Percentiles rank a stretch among this genome's conserved stretches.
phyloP scores from a whole-genome alignment of 2,113 vertebrate species.

The Nerophis ophidion region DNA sequence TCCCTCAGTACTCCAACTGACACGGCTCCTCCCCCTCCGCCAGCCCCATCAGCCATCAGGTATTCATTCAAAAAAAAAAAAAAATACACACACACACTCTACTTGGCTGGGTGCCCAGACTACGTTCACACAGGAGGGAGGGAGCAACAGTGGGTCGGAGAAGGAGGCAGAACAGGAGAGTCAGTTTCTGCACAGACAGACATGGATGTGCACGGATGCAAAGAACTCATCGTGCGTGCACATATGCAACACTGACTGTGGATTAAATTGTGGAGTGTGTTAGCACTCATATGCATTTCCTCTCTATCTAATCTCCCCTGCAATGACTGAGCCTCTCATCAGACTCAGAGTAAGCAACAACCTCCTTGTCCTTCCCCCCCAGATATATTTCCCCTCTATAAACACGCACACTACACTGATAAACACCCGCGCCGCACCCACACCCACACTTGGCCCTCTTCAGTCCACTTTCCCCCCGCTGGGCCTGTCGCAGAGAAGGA shows the following conservation, averaged over 20 bases:
- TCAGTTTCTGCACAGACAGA: slow-evolving; percentile 50
- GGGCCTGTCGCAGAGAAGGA: slow-evolving; percentile 14
- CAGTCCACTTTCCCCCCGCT: slow-evolving; percentile 17
- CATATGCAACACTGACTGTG: slow-evolving; percentile 16
- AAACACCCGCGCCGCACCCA: slow-evolving; percentile 28
- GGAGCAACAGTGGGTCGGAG: slow-evolving; percentile 24
- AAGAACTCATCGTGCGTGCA: slow-evolving; percentile 26
- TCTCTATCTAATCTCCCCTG: slow-evolving; percentile 45
- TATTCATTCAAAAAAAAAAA: slow-evolving; percentile 86
- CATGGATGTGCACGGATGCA: slow-evolving; percentile 40
- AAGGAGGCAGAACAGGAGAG: slow-evolving; percentile 45
- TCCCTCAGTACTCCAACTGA: slow-evolving; percentile 73
- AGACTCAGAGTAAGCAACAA: slow-evolving; percentile 34
- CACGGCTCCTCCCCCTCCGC: slow-evolving; percentile 75
- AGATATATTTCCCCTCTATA: slow-evolving; percentile 25
- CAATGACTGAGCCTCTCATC: slow-evolving; percentile 37
- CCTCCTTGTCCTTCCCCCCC: slow-evolving; percentile 16
- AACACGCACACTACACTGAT: slow-evolving; percentile 24
- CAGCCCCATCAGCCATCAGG: slow-evolving; percentile 87
- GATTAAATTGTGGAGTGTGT: slow-evolving; percentile 36
- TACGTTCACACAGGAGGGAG: slow-evolving; percentile 59
- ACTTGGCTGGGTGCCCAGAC: slow-evolving; percentile 73
- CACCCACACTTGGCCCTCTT: slow-evolving; percentile 28
- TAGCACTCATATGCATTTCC: slow-evolving; percentile 32
- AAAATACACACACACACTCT: slow-evolving; percentile 60